Evolutionary conservation across 2,797 vertebrate genomes (phyloP), one percentile per base, ranked within the genome.

Genomic region (Arvicola amphibius): DNA sequence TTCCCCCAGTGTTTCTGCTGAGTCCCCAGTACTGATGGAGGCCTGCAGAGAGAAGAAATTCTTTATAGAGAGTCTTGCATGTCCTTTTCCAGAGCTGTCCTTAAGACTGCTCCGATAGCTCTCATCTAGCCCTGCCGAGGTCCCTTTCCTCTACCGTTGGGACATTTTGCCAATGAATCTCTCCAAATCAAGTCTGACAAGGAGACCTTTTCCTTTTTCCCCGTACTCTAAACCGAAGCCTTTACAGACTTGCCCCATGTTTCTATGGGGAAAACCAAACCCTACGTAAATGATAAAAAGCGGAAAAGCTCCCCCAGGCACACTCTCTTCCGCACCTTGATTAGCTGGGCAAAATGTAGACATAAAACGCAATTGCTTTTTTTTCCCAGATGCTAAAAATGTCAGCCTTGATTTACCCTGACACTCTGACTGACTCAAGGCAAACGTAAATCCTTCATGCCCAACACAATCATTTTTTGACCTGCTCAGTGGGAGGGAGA

Each of bases 291-390:
- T 90, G 95, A 98, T 97, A 98, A 98, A 96, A 97, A 96, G 97
- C 95, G 56, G 92, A 73, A 97, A 98, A 97, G 97, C 95, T 98
- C 98, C 96, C 94, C 94, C 95, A 96, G 97, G 88, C 97, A 97
- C 94, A 92, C 95, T 93, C 92, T 98, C 97, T 98, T 97, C 95
- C 90, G 91, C 95, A 98, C 97, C 97, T 98, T 98, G 97, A 98
- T 98, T 98, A 98, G 97, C 97, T 0, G 67, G 98, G 98, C 97
- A 98, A 98, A 98, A 98, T 98, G 98, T 96, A 98, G 98, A 98
- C 97, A 98, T 98, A 98, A 98, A 98, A 98, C 90, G 97, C 98
- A 98, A 98, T 94, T 97, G 97, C 98, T 98, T 98, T 98, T 98
- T 29, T 1, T 97, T 95, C 90, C 96, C 90, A 98, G 98, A 97